Percentiles rank a stretch among this genome's conserved stretches.
Conservation (phyloP, 2,888 invertebrate genomes). For the Dolomedes plantarius region DNA sequence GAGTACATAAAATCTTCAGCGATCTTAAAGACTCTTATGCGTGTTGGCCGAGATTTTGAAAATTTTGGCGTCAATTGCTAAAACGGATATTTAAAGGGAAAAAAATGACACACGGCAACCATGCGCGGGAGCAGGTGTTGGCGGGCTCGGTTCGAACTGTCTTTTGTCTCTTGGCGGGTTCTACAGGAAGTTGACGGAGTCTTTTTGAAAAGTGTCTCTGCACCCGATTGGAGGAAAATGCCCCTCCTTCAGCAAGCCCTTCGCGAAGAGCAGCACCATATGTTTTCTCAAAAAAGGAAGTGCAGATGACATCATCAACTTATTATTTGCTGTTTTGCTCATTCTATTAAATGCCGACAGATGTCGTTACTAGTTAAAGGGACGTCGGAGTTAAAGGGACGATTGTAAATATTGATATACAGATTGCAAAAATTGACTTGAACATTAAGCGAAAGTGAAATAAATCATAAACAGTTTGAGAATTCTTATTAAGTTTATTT, state of each 20-base stretch:
- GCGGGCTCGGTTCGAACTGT: slow-evolving; percentile 54
- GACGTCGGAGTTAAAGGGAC: slow-evolving; percentile 38
- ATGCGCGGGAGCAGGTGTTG: slow-evolving; percentile 71
- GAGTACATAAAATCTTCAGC: no score
- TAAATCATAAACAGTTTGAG: no score
- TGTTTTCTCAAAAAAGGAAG: slow-evolving; percentile 55
- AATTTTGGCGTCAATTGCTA: slow-evolving; percentile 17
- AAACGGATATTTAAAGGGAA: slow-evolving; percentile 14
- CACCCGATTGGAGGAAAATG: slow-evolving; percentile 42
- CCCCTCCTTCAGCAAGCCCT: slow-evolving; percentile 61
- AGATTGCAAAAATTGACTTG: no score
- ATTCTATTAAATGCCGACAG: slow-evolving; percentile 16
- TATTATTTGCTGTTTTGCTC: slow-evolving; percentile 30
- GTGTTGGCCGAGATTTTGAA: not conserved
- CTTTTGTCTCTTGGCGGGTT: slow-evolving; percentile 60
- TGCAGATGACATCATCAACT: slow-evolving; percentile 64
- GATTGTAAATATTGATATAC: no score
- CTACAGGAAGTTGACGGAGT: slow-evolving; percentile 55
- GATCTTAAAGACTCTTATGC: no score
- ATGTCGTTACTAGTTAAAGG: slow-evolving; percentile 48
- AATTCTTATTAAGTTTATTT: no score
- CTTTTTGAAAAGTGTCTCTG: slow-evolving; percentile 56
- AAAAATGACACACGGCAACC: slow-evolving; percentile 41
- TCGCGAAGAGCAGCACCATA: slow-evolving; percentile 32
- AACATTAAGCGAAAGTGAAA: no score